Conservation (phyloP, 2,797 vertebrate species). For the Luscinia luscinia region DNA sequence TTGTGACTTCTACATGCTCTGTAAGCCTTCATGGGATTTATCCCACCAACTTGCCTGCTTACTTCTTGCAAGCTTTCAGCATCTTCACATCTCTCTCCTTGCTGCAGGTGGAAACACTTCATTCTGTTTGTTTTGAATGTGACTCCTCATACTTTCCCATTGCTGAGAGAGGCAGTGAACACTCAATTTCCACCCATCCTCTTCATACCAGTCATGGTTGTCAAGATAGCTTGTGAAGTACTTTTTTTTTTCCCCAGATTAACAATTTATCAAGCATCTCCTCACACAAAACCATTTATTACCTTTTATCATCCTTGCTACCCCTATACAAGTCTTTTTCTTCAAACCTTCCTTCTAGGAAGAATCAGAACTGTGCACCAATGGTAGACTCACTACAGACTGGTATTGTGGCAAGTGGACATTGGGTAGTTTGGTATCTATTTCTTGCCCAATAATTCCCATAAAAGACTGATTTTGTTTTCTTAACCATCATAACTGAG, state of each 20-base stretch:
- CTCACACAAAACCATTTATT: neutral
- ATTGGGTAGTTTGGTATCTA: neutral
- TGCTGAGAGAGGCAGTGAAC: neutral
- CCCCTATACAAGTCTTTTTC: neutral
- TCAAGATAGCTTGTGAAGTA: neutral
- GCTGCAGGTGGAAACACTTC: neutral
- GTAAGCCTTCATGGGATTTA: neutral
- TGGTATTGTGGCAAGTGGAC: neutral
- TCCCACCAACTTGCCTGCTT: neutral
- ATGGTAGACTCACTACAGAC: neutral
- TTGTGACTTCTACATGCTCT: neutral
- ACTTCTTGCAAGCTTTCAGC: neutral
- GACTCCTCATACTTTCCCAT: neutral
- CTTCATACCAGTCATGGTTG: neutral
- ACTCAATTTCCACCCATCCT: neutral
- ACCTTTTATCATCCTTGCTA: neutral
- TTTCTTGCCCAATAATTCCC: neutral
- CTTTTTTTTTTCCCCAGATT: fast-evolving
- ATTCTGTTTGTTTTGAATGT: neutral
- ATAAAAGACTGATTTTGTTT: neutral
- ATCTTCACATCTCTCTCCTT: neutral
- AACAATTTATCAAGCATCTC: neutral
- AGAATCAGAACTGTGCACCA: neutral
- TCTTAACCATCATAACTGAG: neutral
- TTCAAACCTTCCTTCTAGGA: neutral